These are phyloP conservation scores for Limnephilus auricula DNA, from an alignment of 2,888 invertebrate genomes.

Conservation along the genomic window DNA sequence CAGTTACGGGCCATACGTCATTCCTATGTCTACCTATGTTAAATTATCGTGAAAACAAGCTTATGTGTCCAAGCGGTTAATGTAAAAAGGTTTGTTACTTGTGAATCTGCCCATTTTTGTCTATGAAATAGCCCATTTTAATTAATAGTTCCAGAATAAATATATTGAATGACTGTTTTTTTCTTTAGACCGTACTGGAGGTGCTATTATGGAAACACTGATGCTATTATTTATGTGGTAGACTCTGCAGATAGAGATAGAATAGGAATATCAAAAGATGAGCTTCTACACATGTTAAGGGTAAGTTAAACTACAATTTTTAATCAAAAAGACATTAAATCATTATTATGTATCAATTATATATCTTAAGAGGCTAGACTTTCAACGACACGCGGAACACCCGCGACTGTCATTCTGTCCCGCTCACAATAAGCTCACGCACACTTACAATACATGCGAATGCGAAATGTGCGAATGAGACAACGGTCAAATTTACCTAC, in stretches of 20 bases:
- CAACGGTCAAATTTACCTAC: too few relatives aligned
- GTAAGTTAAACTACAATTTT: conserved; percentile 76
- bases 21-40: too few relatives aligned
- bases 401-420: too few relatives aligned
- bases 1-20: too few relatives aligned
- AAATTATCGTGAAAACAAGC: too few relatives aligned
- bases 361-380: too few relatives aligned
- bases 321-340: neutral
- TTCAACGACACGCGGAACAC: too few relatives aligned
- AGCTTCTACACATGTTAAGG: conserved; percentile 96
- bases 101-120: neutral
- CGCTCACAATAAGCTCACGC: too few relatives aligned
- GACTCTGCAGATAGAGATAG: conserved; percentile 99
- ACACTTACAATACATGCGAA: too few relatives aligned
- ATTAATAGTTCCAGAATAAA: neutral
- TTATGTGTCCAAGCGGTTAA: too few relatives aligned
- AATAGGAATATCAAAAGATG: conserved; percentile 99
- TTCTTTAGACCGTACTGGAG: conserved; percentile 97
- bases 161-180: neutral
- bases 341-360: neutral
- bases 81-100: neutral
- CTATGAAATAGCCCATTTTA: neutral
- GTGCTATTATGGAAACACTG: conserved; percentile 99
- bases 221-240: conserved; percentile 99
- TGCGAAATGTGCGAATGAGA: too few relatives aligned